Evolutionary conservation across 1,140 invertebrate species (phyloP), one percentile per base, ranked within the genome.

Genomic region (Aplysia californica): DNA sequence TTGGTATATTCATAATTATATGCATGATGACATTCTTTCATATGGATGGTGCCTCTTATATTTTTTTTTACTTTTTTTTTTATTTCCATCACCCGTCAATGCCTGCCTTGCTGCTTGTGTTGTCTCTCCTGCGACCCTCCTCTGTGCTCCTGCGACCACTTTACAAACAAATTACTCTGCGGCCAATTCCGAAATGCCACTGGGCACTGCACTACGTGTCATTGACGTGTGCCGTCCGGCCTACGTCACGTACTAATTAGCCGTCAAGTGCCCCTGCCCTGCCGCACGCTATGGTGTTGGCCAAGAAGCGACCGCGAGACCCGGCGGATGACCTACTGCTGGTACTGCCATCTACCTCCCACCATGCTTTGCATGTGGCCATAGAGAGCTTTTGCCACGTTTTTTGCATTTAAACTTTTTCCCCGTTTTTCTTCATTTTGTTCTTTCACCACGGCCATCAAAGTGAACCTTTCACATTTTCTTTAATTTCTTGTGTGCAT

Each of bases 301-400:
- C 94, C 93, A 95, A 95, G 94, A 96, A 96, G 93, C 93, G 94
- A 91, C 92, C 93, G 91, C 93, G 93, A 91, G 94, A 94, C 92
- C 93, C 93, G 92, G 93, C 91, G 89, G 94, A 94, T 92, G 95
- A 96, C 92, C 92, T 96, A 92, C 93, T 96, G 94, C 94, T 96
- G 95, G 95, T 96, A 96, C 94, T 93, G 83, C 33, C 31, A 56
- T n/a, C 73, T 83, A 80, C 84, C 80, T 87, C 85, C 87, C 87
- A 86, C 88, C 84, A 89, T 87, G 89, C 89, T 90, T 89, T 90
- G 89, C 90, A 90, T 90, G 90, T 88, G 89, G 87, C 86, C 68
- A 70, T 70, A 70, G 68, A 70, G 68, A 70, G 68, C 68, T 70
- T 70, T 70, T 35, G n/a, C n/a, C n/a, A n/a, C n/a, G n/a, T 56